Conservation (phyloP, 2,113 vertebrate species). For the Callospermophilus lateralis region DNA sequence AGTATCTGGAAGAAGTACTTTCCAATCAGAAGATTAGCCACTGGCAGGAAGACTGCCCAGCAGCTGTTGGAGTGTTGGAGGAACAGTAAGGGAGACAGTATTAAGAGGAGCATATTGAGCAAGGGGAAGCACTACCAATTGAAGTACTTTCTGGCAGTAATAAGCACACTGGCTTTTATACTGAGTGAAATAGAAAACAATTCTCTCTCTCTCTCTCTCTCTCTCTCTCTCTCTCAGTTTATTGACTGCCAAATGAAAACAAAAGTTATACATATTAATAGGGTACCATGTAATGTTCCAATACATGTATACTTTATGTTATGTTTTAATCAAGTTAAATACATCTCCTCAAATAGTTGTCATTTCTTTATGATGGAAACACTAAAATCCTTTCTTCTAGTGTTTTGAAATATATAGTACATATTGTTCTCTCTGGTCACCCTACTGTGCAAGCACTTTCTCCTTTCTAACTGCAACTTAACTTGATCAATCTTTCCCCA, state of each 20-base stretch:
- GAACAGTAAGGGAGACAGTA: background rate
- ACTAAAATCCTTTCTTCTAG: background rate
- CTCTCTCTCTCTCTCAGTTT: too few species aligned
- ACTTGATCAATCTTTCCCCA: background rate
- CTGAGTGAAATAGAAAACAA: background rate
- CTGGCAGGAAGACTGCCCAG: background rate
- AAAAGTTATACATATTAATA: background rate
- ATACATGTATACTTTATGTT: background rate
- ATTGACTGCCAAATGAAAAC: background rate
- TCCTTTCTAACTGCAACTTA: background rate
- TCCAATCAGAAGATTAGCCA: background rate
- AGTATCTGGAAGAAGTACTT: background rate
- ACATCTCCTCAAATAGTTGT: background rate
- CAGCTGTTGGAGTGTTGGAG: background rate
- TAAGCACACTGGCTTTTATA: background rate
- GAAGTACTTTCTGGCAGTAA: background rate
- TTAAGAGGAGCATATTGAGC: too few species aligned
- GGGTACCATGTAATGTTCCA: background rate
- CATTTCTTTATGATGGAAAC: background rate
- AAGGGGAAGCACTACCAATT: fast-evolving
- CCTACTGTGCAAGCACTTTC: fast-evolving
- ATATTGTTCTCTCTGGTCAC: background rate
- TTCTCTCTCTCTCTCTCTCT: too few species aligned
- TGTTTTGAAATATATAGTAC: background rate
- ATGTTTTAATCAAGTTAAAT: background rate